These are phyloP conservation scores for Hydrotaea cyrtoneurina DNA, from an alignment of 2,888 invertebrate species.

Conservation along the genomic window DNA sequence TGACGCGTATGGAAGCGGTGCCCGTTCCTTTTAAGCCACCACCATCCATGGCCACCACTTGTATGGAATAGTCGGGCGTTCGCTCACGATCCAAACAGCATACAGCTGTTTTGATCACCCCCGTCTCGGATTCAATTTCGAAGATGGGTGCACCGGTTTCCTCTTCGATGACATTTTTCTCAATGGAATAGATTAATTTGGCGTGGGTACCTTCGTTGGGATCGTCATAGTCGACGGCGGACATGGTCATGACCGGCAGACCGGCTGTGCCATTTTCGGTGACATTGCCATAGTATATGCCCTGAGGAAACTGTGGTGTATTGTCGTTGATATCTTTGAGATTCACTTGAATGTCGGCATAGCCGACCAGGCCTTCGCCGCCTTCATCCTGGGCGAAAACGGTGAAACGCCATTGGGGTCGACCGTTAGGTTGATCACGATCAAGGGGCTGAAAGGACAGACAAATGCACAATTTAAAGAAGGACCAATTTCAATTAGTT, in stretches of 20 bases:
- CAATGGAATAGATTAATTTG: slow-evolving; percentile 95
- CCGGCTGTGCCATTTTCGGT: slow-evolving; percentile 98
- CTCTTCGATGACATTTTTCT: slow-evolving; percentile 97
- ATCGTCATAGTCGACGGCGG: slow-evolving; percentile 97
- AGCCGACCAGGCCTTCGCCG: slow-evolving; percentile 96
- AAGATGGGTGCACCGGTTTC: slow-evolving; percentile 97
- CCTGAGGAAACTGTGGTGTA: slow-evolving; percentile 96
- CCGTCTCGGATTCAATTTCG: slow-evolving; percentile 96
- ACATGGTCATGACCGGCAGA: slow-evolving; percentile 99
- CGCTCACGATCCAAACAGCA: slow-evolving; percentile 96
- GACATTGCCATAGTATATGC: slow-evolving; percentile 95
- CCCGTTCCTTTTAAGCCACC: slow-evolving; percentile 94
- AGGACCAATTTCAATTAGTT: too few relatives aligned
- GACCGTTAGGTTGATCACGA: slow-evolving; percentile 96
- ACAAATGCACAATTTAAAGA: too few relatives aligned
- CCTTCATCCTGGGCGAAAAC: slow-evolving; percentile 97
- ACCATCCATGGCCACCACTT: slow-evolving; percentile 96
- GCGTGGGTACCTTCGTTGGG: slow-evolving; percentile 97
- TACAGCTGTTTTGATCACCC: slow-evolving; percentile 96
- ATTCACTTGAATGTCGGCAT: slow-evolving; percentile 98
- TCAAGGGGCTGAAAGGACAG: slow-evolving; percentile 89
- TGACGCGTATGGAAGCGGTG: slow-evolving; percentile 95
- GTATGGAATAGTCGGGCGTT: slow-evolving; percentile 97
- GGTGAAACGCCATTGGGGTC: slow-evolving; percentile 97
- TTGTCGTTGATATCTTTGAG: slow-evolving; percentile 99